Conservation (phyloP, 2,797 vertebrate species). For the Morelia viridis region DNA sequence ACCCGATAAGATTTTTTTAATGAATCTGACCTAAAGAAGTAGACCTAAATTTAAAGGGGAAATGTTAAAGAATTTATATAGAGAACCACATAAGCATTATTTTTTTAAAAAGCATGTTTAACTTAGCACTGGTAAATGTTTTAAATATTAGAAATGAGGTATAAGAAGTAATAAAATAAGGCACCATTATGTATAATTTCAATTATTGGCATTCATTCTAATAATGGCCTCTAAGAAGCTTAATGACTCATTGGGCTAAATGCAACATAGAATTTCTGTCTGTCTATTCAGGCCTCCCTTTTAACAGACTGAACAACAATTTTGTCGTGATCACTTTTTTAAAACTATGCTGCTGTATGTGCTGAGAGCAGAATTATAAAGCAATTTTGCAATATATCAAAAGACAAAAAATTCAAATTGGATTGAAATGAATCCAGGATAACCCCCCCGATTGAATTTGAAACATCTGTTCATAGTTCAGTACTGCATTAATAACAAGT, state of each 20-base stretch:
- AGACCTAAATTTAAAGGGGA: constrained; percentile 18
- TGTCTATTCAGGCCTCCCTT: constrained; percentile 51
- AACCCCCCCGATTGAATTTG: constrained; percentile 36
- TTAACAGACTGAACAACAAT: constrained; percentile 12
- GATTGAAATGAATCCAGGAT: constrained; percentile 36
- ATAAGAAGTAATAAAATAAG: constrained; percentile 72
- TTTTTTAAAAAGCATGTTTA: constrained; percentile 18
- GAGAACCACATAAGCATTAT: constrained; percentile 36
- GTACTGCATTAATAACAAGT: constrained; percentile 53
- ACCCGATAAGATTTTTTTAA: background rate
- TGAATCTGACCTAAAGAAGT: constrained; percentile 25
- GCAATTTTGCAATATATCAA: constrained; percentile 43
- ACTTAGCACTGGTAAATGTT: constrained; percentile 44
- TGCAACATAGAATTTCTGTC: constrained; percentile 40
- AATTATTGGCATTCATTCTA: constrained; percentile 70
- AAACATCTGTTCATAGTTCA: constrained; percentile 30
- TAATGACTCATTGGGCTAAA: constrained; percentile 44
- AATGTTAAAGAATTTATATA: constrained; percentile 45
- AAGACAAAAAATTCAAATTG: constrained; percentile 41
- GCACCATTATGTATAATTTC: constrained; percentile 77
- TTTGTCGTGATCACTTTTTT: constrained; percentile 53
- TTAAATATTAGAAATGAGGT: constrained; percentile 73
- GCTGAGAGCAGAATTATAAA: constrained; percentile 46
- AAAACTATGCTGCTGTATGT: constrained; percentile 36
- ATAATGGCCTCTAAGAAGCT: constrained; percentile 56